phyloP scores from a whole-genome alignment of 2,113 vertebrate species.

The Phainopepla nitens region DNA sequence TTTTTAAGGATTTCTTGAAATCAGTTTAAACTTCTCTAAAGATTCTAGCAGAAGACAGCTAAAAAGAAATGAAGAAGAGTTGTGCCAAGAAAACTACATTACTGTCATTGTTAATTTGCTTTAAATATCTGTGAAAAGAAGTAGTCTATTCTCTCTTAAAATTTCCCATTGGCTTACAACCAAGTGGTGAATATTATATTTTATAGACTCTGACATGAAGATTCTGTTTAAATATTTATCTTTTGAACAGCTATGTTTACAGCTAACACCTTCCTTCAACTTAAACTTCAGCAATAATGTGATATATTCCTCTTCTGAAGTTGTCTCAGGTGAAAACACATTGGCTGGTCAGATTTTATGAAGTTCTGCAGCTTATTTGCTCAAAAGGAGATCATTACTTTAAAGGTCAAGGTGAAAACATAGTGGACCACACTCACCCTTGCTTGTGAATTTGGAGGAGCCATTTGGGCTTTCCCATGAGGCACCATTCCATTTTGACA shows the following conservation, averaged over 20 bases:
- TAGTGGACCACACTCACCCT: not conserved
- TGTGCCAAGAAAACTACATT: constrained; percentile 59
- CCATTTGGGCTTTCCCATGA: not conserved
- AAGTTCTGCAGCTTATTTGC: not conserved
- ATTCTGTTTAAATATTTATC: constrained; percentile 64
- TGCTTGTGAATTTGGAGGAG: not conserved
- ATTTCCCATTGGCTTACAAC: constrained; percentile 53
- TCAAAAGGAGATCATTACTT: not conserved
- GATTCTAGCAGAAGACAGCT: constrained; percentile 55
- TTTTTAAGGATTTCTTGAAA: constrained; percentile 54
- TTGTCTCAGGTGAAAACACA: not conserved
- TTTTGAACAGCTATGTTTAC: constrained; percentile 38
- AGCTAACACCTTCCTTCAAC: not conserved
- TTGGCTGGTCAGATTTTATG: not conserved
- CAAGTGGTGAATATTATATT: constrained; percentile 55
- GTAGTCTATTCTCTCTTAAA: constrained; percentile 40
- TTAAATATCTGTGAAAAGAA: constrained; percentile 64
- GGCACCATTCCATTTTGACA: not conserved
- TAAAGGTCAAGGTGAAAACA: not conserved
- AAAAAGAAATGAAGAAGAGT: constrained; percentile 55
- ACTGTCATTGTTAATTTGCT: constrained; percentile 71
- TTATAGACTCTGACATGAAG: constrained; percentile 54
- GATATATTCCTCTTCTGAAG: not conserved
- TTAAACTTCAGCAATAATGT: not conserved
- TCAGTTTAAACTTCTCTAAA: constrained; percentile 68